Conservation (phyloP, 2,113 vertebrate species). For the Gymnarchus niloticus region DNA sequence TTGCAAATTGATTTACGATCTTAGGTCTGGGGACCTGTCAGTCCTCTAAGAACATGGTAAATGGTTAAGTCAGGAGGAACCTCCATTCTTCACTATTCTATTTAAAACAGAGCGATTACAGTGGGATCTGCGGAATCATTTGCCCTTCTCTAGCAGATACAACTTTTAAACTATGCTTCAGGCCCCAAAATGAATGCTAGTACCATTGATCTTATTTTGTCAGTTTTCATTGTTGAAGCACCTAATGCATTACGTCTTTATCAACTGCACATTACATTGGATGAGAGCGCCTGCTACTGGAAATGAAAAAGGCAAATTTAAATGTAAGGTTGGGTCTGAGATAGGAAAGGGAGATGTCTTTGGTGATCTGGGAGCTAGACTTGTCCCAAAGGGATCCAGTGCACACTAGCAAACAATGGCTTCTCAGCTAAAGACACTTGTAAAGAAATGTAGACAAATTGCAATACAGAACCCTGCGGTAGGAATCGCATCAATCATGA, state of each 20-base stretch:
- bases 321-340: background rate
- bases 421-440: background rate
- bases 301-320: background rate
- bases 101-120: background rate
- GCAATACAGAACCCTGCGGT: background rate
- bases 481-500: slow-evolving; percentile 19
- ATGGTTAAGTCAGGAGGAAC: background rate
- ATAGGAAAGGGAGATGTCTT: background rate
- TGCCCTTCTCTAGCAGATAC: background rate
- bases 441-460: slow-evolving; percentile 7
- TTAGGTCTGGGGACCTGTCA: background rate
- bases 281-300: background rate
- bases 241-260: background rate
- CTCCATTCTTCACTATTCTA: background rate
- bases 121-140: background rate
- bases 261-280: background rate
- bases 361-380: background rate
- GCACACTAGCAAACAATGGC: background rate
- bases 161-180: background rate
- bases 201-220: no score
- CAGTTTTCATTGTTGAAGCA: background rate
- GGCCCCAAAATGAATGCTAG: background rate
- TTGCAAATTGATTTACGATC: background rate
- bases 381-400: background rate
- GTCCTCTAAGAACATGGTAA: background rate